A percentile compares a stretch with the other conserved stretches of the same genome.
Evolutionary conservation across 2,797 vertebrate species (phyloP).

Genomic region (Malurus splendens): DNA sequence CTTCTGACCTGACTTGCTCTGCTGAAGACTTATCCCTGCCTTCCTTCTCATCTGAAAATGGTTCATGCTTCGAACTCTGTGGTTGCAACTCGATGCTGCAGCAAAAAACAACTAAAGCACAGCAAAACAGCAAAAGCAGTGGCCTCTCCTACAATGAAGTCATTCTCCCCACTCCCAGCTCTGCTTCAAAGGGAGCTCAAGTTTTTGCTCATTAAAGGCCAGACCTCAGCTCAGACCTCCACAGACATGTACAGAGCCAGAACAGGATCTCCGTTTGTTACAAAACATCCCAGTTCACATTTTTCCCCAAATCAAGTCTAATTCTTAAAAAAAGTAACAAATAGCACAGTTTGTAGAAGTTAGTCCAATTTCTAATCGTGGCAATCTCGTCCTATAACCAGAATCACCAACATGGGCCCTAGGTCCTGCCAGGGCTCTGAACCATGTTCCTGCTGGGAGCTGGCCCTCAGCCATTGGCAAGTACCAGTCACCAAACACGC

Average conservation of each 20-base stretch:
- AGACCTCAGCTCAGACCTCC: not conserved
- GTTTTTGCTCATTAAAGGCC: not conserved
- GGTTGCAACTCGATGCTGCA: not conserved
- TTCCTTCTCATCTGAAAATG: not conserved
- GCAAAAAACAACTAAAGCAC: not conserved
- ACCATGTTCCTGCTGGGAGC: not conserved
- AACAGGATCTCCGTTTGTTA: not conserved
- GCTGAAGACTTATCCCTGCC: not conserved
- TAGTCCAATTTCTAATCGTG: not conserved
- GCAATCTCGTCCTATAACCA: not conserved
- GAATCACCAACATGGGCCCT: rapidly evolving
- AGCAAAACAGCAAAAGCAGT: not conserved
- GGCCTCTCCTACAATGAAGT: not conserved
- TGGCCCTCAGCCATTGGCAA: not conserved
- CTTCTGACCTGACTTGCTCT: not conserved
- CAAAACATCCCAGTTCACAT: not conserved
- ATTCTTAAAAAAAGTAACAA: not conserved
- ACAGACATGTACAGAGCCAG: not conserved
- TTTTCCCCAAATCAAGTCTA: not conserved
- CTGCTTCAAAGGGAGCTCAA: not conserved
- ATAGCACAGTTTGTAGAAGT: not conserved
- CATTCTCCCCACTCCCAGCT: not conserved
- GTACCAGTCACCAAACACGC: rapidly evolving
- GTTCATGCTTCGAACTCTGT: not conserved
- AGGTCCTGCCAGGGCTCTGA: not conserved